A percentile compares a stretch with the other conserved stretches of the same genome.
Conservation (phyloP, 2,888 invertebrate species). For the Agapostemon virescens region DNA sequence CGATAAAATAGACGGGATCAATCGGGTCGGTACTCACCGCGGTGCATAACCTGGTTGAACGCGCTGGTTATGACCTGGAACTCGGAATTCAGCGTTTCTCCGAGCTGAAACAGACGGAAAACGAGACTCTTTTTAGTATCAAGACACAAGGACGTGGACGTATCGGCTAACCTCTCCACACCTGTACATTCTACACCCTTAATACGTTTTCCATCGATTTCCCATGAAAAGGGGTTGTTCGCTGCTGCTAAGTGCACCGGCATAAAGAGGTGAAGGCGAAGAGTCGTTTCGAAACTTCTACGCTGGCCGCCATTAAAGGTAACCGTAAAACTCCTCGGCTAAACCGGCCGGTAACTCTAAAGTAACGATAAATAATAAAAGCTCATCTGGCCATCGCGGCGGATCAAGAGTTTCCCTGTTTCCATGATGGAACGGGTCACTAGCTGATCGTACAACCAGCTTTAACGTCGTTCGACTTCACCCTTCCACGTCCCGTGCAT, state of each 20-base stretch:
- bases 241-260: constrained; percentile 71
- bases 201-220: constrained; percentile 76
- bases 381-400: constrained; percentile 56
- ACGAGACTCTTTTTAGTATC: neutral
- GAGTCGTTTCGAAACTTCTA: constrained; percentile 74
- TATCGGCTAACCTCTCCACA: neutral
- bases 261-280: constrained; percentile 71
- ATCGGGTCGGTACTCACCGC: constrained; percentile 84
- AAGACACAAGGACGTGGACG: neutral
- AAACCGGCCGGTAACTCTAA: constrained; percentile 59
- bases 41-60: constrained; percentile 91
- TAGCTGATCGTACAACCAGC: constrained; percentile 20
- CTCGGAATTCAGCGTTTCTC: constrained; percentile 92
- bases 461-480: neutral
- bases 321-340: constrained; percentile 70
- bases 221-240: constrained; percentile 72
- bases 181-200: constrained; percentile 55
- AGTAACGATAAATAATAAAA: constrained; percentile 68
- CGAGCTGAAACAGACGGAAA: constrained; percentile 85
- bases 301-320: constrained; percentile 72
- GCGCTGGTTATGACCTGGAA: constrained; percentile 92
- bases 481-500: neutral
- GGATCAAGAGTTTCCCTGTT: constrained; percentile 58
- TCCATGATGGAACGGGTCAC: constrained; percentile 10
- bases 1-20: neutral